Evolutionary conservation across 2,888 invertebrate genomes (phyloP), one percentile per base, ranked within the genome.

Genomic region (Platycheirus rosarum): DNA sequence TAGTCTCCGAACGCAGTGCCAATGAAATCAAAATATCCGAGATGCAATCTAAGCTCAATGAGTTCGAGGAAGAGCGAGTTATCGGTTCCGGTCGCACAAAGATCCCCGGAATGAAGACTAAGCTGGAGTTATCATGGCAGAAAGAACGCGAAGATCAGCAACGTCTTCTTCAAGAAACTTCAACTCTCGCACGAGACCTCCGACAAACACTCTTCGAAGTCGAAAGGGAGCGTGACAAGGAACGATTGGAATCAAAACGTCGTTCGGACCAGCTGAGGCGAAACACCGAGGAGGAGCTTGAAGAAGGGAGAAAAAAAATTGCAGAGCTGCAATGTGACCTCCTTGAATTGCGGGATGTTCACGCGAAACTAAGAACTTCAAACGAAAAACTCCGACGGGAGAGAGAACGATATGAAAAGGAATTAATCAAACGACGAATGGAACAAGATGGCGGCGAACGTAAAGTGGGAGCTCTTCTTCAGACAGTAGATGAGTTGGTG

Each of bases 91-190:
- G 97, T 0, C 92, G 97, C 78, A 95, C 96, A 0, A 95, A 97
- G 87, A 95, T 97, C 84, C 95, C 96, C 0, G 97, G 97, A 2
- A 91, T 96, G 86, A 95, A 95, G 87, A 96, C 97, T 1, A 94
- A 96, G 63, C 94, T 97, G 93, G 97, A 97, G 89, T 91, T 97
- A 13, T 96, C 97, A 0, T 97, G 97, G 97, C 97, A 97, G 87
- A 97, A 97, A 88, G 97, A 97, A 90, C 92, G 97, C 18, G 97
- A 97, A 89, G 97, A 97, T 87, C 97, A 97, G 87, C 97, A 97
- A 86, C 92, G 97, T n/a, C 90, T 97, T 40, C 91, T 97, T 29
- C 96, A 97, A 88, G 97, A 97, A 91, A 97, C 97, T 0, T 96
- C 97, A 40, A 97, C 97, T 0, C 92, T 97, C 76, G 97, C 97